Base-by-base conservation (phyloP, 1,140 invertebrate species). In the Vollenhovia emeryi region DNA sequence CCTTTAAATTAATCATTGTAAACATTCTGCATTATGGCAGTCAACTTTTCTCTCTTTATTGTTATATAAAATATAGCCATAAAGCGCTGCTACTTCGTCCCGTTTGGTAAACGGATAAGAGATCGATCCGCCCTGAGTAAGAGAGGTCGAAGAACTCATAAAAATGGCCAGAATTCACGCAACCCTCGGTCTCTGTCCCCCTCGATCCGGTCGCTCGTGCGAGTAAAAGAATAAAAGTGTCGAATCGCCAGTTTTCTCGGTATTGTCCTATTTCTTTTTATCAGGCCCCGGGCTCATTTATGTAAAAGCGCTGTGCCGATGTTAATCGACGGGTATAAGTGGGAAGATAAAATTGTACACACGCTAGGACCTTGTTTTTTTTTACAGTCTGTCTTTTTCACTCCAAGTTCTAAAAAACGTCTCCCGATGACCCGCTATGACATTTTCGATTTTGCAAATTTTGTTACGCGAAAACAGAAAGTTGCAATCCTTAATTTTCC, bases 81-180 rank as follows among this genome's bases (percentile, higher is more conserved):
- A n/a, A n/a, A n/a, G 52, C 24, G 9, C 33, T 66, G 27, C 11
- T 9, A 66, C 13, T 21, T 30, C 27, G 40, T 64, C 2, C 27
- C 21, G 3, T 79, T 79, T 15, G 13, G 43, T 80, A 57, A 80
- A 40, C 27, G 52, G 43, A 75, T 36, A 60, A 83, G 48, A 76
- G 55, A 60, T 82, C 79, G 69, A 83, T 83, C 78, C 48, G 59
- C 57, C 40, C 45, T 30, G 43, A 73, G 50, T 18, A 27, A 74
- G 60, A n/a, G 36, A 76, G 80, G 69, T 83, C 80, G 40, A 60
- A 59, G 68, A 21, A 75, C 55, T 48, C 80, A 48, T 76, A 83
- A 83, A 84, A 84, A 83, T 75, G 55, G 43, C 52, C 52, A 75
- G 27, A 60, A 48, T 48, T 30, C 8, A 62, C 40, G 64, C 64